A percentile compares a stretch with the other conserved stretches of the same genome.
These are phyloP conservation scores for Vimba vimba DNA, from an alignment of 2,113 vertebrate genomes.

Conservation along the genomic window DNA sequence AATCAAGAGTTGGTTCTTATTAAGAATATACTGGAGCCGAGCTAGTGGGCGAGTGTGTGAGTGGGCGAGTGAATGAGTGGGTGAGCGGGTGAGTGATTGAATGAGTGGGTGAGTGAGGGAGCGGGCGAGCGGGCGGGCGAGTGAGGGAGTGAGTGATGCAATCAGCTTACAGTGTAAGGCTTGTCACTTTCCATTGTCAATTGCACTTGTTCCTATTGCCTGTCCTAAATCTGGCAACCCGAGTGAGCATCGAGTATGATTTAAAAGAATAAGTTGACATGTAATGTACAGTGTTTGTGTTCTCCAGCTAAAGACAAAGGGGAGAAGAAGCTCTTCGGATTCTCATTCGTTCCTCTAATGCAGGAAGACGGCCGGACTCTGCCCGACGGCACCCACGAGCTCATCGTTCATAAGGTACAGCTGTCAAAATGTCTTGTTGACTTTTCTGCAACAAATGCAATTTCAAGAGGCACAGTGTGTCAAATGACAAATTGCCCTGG, in stretches of 20 bases:
- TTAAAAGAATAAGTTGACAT: too few relatives aligned
- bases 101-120: too few relatives aligned
- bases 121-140: accelerated
- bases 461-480: neutral
- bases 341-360: constrained; percentile 97
- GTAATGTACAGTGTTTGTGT: constrained; percentile 46
- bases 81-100: accelerated
- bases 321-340: constrained; percentile 98
- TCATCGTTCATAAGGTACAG: constrained; percentile 96
- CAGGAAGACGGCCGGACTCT: constrained; percentile 98
- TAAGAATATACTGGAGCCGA: too few relatives aligned
- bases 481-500: neutral
- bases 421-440: neutral
- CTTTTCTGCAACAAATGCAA: neutral
- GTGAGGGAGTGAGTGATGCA: too few relatives aligned
- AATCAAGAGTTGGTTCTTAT: too few relatives aligned
- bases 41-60: too few relatives aligned
- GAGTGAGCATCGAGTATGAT: too few relatives aligned
- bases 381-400: constrained; percentile 95
- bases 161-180: too few relatives aligned
- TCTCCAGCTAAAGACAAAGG: constrained; percentile 95
- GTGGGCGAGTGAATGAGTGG: too few relatives aligned
- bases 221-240: too few relatives aligned
- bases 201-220: too few relatives aligned
- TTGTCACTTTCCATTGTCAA: too few relatives aligned